Base-by-base conservation (phyloP, 2,113 vertebrate genomes). In the Platichthys flesus region DNA sequence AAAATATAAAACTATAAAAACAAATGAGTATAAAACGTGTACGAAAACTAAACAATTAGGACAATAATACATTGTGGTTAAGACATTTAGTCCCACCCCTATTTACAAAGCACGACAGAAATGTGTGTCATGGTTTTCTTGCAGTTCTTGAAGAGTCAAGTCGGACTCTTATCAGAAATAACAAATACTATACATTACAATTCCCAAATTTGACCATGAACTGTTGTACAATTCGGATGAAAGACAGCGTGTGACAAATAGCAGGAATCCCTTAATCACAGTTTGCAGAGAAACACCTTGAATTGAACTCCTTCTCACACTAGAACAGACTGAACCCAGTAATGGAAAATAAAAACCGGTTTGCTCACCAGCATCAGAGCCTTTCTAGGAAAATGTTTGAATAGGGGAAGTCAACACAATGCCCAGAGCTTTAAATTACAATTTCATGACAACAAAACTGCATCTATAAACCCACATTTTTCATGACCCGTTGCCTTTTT, bases 321-420 rank as follows among this genome's bases (percentile, higher is more conserved):
- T 57, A 35, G 31, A 67, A 59, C 15, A 55, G 28, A 64, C 16
- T 5, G 51, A 21, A 73, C 85, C 31, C 9, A 8, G 82, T 58
- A 79, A 9, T 15, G 60, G 4, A 14, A 59, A 54, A 51, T 51
- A 18, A 73, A 79, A 84, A 88, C 76, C 5, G 12, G 86, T 85
- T 81, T 82, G 78, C 73, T 62, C 16, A 74, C 42, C 28, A 15
- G 21, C 76, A 47, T 20, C 15, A 52, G 42, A 1, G 2, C 7
- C 52, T 78, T 82, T 87, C 78, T 12, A 59, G 56, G 80, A 82
- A 81, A 6, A 3, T 15, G 15, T 49, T 12, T 12, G 3, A 14
- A 26, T 37, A 4, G 0, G 3, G 42, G 49, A 24, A 45, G 12
- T 26, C 5, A 64, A 58, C 51, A 67, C 21, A 47, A 57, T 18